phyloP scores from a whole-genome alignment of 2,113 vertebrate species.

The Sceloporus tristichus region DNA sequence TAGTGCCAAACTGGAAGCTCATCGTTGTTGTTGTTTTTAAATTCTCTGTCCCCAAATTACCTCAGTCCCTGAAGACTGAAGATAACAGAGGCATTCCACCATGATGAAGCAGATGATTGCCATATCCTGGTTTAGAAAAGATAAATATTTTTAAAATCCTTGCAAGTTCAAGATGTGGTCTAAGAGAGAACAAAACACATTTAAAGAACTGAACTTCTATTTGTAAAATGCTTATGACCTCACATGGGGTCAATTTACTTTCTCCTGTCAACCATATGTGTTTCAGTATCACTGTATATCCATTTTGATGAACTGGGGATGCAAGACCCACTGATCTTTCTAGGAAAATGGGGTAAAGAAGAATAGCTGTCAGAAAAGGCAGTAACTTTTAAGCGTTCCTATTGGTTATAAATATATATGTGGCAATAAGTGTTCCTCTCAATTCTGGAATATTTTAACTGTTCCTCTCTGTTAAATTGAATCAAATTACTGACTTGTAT shows the following conservation, averaged over 20 bases:
- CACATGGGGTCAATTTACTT: background rate
- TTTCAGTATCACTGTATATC: background rate
- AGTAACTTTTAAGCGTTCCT: background rate
- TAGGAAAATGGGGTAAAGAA: background rate
- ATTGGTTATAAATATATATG: background rate
- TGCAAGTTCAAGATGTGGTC: background rate
- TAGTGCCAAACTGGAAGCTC: background rate
- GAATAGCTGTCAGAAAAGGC: background rate
- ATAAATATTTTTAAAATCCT: slow-evolving; percentile 32
- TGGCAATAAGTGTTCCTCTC: background rate
- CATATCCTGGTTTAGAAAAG: slow-evolving; percentile 8
- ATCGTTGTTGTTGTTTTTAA: slow-evolving; percentile 10
- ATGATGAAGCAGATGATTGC: background rate
- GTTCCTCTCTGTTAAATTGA: background rate
- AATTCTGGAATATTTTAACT: too few species aligned
- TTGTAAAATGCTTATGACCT: background rate
- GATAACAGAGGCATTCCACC: background rate
- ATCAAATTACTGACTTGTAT: background rate
- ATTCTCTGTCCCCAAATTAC: background rate
- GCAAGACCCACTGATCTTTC: background rate
- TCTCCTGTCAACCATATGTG: background rate
- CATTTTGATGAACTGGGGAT: background rate
- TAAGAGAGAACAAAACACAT: background rate
- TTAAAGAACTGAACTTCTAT: background rate
- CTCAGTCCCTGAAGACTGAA: slow-evolving; percentile 14